These are phyloP conservation scores for Macrotrachela quadricornifera DNA, from an alignment of 1,140 invertebrate genomes.

Conservation along the genomic window DNA sequence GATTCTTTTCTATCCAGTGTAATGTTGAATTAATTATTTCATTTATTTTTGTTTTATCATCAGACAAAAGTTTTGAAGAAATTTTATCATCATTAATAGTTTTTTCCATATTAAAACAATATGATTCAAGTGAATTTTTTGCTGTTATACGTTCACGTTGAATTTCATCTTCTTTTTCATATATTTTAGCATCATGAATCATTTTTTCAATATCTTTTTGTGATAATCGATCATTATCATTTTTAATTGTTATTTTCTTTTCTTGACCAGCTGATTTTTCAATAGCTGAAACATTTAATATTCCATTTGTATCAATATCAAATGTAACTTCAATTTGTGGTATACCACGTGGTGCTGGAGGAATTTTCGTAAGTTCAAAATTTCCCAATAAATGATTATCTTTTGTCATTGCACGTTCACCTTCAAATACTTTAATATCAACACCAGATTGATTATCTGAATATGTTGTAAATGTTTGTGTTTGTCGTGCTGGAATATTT, in stretches of 20 bases:
- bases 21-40: conserved; percentile 82
- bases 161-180: conserved; percentile 29
- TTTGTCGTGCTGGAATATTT: conserved; percentile 1
- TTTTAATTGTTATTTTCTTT: conserved; percentile 37
- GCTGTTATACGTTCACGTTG: conserved; percentile 18
- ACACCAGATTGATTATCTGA: conserved; percentile 30
- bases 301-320: conserved; percentile 56
- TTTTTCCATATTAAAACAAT: conserved; percentile 76
- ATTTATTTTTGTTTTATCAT: conserved; percentile 59
- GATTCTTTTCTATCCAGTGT: conserved; percentile 36
- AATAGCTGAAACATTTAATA: conserved; percentile 49
- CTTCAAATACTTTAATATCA: conserved; percentile 54
- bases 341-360: conserved; percentile 33
- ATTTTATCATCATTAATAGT: conserved; percentile 48
- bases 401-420: conserved; percentile 67
- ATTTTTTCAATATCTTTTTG: conserved; percentile 35
- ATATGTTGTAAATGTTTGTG: conserved; percentile 9
- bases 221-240: conserved; percentile 32
- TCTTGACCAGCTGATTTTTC: conserved; percentile 48
- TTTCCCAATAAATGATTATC: conserved; percentile 68
- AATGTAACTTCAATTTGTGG: conserved; percentile 49
- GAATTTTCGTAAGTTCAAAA: conserved; percentile 66
- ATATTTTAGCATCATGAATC: conserved; percentile 38
- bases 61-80: conserved; percentile 45
- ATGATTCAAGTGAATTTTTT: conserved; percentile 18